Evolutionary conservation across 2,888 invertebrate species (phyloP).

Genomic region (Mesopsocus fuscifrons): DNA sequence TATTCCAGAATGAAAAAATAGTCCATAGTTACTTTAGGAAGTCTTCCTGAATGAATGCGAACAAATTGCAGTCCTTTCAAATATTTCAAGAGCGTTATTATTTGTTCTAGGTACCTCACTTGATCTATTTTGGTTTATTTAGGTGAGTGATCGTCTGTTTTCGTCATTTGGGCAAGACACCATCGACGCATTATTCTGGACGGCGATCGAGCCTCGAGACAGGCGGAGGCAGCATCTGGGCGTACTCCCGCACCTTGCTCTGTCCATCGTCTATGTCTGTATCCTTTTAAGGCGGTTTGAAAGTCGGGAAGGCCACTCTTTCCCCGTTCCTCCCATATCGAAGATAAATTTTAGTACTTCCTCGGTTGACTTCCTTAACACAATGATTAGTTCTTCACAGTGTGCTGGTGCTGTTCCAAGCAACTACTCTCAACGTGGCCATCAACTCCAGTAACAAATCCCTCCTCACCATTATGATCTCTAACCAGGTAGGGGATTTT

Average conservation of each 20-base stretch:
- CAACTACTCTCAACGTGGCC: constrained; percentile 95
- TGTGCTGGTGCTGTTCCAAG: constrained; percentile 80
- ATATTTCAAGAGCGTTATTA: too few relatives aligned
- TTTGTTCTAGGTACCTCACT: too few relatives aligned
- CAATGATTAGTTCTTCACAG: constrained; percentile 51
- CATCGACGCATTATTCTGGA: constrained; percentile 95
- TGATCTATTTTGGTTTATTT: too few relatives aligned
- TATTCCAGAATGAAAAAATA: too few relatives aligned
- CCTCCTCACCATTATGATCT: constrained; percentile 97
- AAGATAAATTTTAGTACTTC: constrained; percentile 1
- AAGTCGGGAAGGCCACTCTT: constrained; percentile 2
- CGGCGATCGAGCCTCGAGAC: constrained; percentile 85
- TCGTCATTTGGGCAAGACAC: constrained; percentile 97
- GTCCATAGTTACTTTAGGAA: too few relatives aligned
- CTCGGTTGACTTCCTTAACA: constrained; percentile 13
- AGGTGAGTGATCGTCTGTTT: constrained; percentile 86
- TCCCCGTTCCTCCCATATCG: neutral
- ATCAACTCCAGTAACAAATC: constrained; percentile 98
- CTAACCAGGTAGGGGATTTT: constrained; percentile 74
- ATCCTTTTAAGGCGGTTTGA: constrained; percentile 66
- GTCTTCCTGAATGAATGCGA: too few relatives aligned
- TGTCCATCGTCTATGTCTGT: constrained; percentile 87
- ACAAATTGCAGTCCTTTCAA: too few relatives aligned
- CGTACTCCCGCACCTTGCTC: constrained; percentile 72
- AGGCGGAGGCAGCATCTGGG: constrained; percentile 68